Evolutionary conservation across 2,888 invertebrate species (phyloP), one percentile per base, ranked within the genome.

Genomic region (Polydrusus tereticollis): DNA sequence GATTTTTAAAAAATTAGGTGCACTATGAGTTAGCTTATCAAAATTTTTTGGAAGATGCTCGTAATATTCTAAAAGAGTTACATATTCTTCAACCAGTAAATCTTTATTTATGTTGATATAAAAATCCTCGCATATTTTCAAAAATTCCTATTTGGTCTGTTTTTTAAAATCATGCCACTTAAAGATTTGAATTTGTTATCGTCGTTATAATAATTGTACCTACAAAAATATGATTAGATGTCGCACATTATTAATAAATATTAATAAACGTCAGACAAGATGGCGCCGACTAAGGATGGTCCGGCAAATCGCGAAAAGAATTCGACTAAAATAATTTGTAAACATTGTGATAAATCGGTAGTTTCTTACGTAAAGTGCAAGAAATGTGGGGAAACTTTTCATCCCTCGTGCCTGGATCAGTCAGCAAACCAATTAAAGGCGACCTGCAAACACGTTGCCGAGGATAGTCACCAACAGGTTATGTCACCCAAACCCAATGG

Each of bases 91-190:
- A 50, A 50, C 20, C 7, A 50, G 10, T 50, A 50, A 4, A 21
- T 50, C 50, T 21, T n/a, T 12, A 21, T 50, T 18, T 21, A 50
- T 8, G 23, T 18, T 6, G 21, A 50, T 50, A 21, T n/a, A n/a
- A n/a, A n/a, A n/a, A n/a, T n/a, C n/a, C n/a, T n/a, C n/a, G n/a
- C 50, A 50, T 3, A 50, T 21, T 21, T 50, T 50, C 21, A 50
- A 12, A 50, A 50, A 50, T 21, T 50, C 12, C 5, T 50, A 21
- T 21, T 20, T 20, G 50, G 50, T 21, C 18, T 21, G n/a, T 4
- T 38, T 38, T 38, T 38, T 12, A 38, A 38, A 38, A 38, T 38
- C 36, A 38, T 38, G 10, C 8, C 36, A 12, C 36, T 10, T 38
- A 38, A 38, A 12, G 36, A 38, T 12, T 38, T 26, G 7, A 26